Evolutionary conservation across 2,797 vertebrate species (phyloP), one percentile per base, ranked within the genome.

Genomic region (Mormyrops attenuatus): DNA sequence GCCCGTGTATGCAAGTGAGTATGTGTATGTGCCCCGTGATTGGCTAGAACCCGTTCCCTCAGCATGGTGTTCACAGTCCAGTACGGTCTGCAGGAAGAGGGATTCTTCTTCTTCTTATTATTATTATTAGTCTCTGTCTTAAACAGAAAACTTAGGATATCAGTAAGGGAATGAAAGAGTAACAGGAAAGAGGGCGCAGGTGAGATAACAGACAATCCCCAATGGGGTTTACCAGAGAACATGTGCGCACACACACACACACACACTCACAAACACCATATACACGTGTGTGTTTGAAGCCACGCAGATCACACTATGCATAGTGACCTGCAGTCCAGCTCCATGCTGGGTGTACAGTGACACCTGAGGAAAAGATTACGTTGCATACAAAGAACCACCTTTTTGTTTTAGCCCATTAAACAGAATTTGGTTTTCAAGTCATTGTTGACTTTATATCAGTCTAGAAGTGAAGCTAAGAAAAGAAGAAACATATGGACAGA

Each of bases 241-340:
- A 85, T 73, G 44, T 53, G 60, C 9, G 3, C 41, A 22, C 41
- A 60, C 53, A 92, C 52, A 53, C 3, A 47, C 47, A 38, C 85
- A 52, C 7, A 91, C 92, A 92, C 93, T 30, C 77, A 60, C 30
- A 73, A 5, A 63, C 41, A 34, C 86, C 44, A 87, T 47, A 63
- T 17, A 92, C 92, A 92, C 93, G 92, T 87, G 38, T 34, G 11
- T 69, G 26, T 69, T 73, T 73, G 66, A 4, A 73, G 66, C 66
- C 63, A 66, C 11, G 1, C 66, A 34, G 66, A 11, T 11, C 66
- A 69, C 66, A 73, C 13, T 4, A 38, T 73, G 30, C 30, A 34
- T 2, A 38, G 66, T 47, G 15, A 17, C 73, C 20, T n/a, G 38
- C 38, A 80, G 17, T 80, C 73, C 87, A 90, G 66, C 66, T 34